Base-by-base conservation (phyloP, 2,797 vertebrate species). In the Peromyscus aztecus region DNA sequence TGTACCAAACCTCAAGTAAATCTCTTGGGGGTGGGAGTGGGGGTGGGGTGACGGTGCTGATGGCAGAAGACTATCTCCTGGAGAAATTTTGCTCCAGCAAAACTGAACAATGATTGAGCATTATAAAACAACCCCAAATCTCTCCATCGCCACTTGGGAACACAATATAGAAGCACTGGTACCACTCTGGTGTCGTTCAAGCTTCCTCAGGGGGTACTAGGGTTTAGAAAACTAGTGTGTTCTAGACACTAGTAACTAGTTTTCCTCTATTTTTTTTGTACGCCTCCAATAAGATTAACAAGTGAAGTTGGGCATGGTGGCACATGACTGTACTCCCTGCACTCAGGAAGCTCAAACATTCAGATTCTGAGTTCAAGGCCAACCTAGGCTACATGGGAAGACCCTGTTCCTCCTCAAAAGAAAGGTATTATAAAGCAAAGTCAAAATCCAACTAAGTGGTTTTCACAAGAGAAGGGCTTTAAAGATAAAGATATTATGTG, bases 231-330 rank as follows among this genome's bases (percentile, higher is more conserved):
- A 76, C 23, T 40, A 78, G 57, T 11, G 9, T 67, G 49, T 84
- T 92, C 76, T 17, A 84, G 63, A 37, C 29, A 76, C 9, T 29
- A 80, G 40, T 46, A 69, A 17, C 19, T 46, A 27, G 27, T 31
- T 65, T 67, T 93, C 73, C 80, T 89, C 49, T 76, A 0, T 75
- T 90, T 95, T 91, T 78, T 23, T 81, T 21, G 40, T 89, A 37
- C 27, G 31, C 16, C 40, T 6, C 34, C 10, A 52, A 2, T 16
- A 90, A 17, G 40, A 43, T n/a, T 94, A 87, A 21, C 52, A 91
- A 95, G 86, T 14, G 9, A 84, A 97, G 40, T 31, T 43, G 81
- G n/a, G 55, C 6, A 9, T 59, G n/a, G 21, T 17, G 55, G 80
- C 1, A 27, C 23, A 27, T 27, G 5, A 34, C 21, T 57, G 12